Evolutionary conservation across 1,140 invertebrate species (phyloP).

Genomic region (Venustaconcha ellipsiformis): DNA sequence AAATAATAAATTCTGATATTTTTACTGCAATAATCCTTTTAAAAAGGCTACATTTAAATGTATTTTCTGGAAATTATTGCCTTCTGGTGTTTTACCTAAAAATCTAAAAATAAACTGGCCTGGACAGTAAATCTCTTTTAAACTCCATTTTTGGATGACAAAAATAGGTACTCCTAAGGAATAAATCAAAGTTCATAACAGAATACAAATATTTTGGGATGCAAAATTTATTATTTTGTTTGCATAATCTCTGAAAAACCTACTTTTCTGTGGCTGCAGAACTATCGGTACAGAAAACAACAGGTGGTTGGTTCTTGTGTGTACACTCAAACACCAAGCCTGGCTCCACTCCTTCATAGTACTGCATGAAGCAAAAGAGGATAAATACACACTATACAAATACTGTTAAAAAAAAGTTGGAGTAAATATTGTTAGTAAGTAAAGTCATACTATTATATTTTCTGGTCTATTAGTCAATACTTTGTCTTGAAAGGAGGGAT

Average conservation of each 20-base stretch:
- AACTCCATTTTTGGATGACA: not conserved
- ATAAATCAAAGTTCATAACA: not conserved
- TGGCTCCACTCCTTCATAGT: slow-evolving; percentile 68
- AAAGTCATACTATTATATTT: not conserved
- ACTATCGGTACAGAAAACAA: slow-evolving; percentile 68
- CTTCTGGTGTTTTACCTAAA: not conserved
- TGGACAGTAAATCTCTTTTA: not conserved
- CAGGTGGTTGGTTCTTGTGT: slow-evolving; percentile 70
- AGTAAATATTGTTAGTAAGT: not conserved
- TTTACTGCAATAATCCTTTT: no score
- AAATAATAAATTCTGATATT: no score
- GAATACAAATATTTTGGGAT: not conserved
- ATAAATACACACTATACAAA: slow-evolving; percentile 2
- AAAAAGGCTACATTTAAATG: no score
- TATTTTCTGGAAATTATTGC: no score
- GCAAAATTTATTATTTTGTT: not conserved
- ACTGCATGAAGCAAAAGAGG: slow-evolving; percentile 41
- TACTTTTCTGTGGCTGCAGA: slow-evolving; percentile 50
- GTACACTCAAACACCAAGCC: slow-evolving; percentile 72
- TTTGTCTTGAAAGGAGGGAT: not conserved
- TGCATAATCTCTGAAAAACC: slow-evolving; percentile 14
- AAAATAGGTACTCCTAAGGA: not conserved
- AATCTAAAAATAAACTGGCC: not conserved
- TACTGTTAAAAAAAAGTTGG: not conserved
- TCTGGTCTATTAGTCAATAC: not conserved